Evolutionary conservation across 2,113 vertebrate species (phyloP).

Genomic region (Aegypius monachus): DNA sequence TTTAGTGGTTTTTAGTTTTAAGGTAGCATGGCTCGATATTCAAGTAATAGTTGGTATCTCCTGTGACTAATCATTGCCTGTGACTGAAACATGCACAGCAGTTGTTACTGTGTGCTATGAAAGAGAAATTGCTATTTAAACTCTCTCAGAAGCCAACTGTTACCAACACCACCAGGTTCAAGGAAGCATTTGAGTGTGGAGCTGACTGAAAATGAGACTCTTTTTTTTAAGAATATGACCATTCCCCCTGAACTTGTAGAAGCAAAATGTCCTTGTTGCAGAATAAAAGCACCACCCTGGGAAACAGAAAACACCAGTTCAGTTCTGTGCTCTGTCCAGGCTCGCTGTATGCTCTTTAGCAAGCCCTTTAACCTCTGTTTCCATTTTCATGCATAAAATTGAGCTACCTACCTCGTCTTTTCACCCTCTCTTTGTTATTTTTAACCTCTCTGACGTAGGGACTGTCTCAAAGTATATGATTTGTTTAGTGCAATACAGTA

Average conservation of each 20-base stretch:
- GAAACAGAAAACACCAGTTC: not conserved
- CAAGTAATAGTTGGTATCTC: not conserved
- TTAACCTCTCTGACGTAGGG: not conserved
- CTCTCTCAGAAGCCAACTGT: slow-evolving; percentile 2
- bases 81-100: not conserved
- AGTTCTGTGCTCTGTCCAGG: not conserved
- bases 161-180: not conserved
- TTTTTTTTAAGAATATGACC: not conserved
- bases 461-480: not conserved
- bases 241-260: not conserved
- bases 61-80: not conserved
- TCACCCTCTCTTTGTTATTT: not conserved
- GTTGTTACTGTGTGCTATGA: not conserved
- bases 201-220: not conserved
- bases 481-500: not conserved
- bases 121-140: not conserved
- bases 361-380: not conserved
- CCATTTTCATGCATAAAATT: not conserved
- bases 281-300: not conserved
- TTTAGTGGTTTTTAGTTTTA: slow-evolving; percentile 1
- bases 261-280: not conserved
- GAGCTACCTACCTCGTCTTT: not conserved
- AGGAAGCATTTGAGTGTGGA: not conserved
- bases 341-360: not conserved
- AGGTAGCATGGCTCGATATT: not conserved